Percentiles rank a stretch among this genome's conserved stretches.
Evolutionary conservation across 2,113 vertebrate species (phyloP).

Genomic region (Plecotus auritus): DNA sequence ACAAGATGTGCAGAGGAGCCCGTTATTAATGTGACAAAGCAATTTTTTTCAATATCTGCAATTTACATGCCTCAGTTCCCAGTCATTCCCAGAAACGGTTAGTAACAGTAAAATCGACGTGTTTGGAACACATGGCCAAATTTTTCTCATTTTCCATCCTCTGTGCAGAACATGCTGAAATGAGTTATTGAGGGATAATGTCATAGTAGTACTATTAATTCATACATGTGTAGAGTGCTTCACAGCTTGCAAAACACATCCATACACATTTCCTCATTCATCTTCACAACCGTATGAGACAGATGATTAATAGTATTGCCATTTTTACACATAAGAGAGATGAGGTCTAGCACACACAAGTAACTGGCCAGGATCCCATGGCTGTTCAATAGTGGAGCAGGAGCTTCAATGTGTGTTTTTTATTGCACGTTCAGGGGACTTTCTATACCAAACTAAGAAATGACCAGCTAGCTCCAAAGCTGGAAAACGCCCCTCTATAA

Average conservation of each 20-base stretch:
- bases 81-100: not conserved
- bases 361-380: not conserved
- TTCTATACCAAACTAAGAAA: not conserved
- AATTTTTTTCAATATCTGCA: not conserved
- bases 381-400: not conserved
- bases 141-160: not conserved
- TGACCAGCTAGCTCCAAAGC: not conserved
- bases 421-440: not conserved
- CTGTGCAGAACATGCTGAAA: not conserved
- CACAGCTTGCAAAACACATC: slow-evolving; percentile 7
- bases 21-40: not conserved
- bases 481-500: not conserved
- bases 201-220: not conserved
- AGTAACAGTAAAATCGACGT: not conserved
- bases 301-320: not conserved
- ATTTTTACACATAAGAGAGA: not conserved
- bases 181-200: not conserved
- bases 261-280: not conserved
- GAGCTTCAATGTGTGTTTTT: not conserved
- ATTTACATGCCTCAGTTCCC: not conserved
- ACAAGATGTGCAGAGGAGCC: not conserved
- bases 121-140: not conserved
- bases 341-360: not conserved
- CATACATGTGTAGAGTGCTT: too few relatives aligned
- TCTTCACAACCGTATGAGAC: not conserved